These are phyloP conservation scores for Drosophila barbarae DNA, from an alignment of 2,888 invertebrate species.

Conservation along the genomic window DNA sequence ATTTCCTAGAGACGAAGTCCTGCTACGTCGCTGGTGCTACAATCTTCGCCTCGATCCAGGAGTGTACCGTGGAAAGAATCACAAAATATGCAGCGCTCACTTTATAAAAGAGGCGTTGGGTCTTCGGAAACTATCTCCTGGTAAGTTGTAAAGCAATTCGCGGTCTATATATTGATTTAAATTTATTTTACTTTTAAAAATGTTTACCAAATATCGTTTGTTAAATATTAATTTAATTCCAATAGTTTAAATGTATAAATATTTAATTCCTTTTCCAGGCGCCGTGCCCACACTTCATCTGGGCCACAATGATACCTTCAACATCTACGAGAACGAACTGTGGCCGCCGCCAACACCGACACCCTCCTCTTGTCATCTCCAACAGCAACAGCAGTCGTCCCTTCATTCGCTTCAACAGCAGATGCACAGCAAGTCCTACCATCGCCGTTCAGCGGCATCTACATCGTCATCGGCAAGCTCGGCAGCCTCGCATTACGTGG, in stretches of 20 bases:
- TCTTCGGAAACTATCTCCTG: conserved; percentile 72
- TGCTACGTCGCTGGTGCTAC: conserved; percentile 75
- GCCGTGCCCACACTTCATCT: conserved; percentile 75
- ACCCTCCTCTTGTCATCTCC: conserved; percentile 23
- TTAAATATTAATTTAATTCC: too few species aligned
- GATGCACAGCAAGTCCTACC: conserved; percentile 53
- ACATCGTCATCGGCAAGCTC: conserved; percentile 69
- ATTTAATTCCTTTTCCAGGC: conserved; percentile 43
- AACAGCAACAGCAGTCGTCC: conserved; percentile 28
- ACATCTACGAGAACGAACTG: conserved; percentile 75
- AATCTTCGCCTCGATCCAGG: conserved; percentile 74
- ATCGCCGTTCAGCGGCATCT: conserved; percentile 64
- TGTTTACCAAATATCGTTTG: too few species aligned
- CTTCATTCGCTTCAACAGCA: conserved; percentile 21
- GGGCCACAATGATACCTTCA: conserved; percentile 75
- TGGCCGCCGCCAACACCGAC: conserved; percentile 70
- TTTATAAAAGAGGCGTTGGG: conserved; percentile 77
- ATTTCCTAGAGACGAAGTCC: conserved; percentile 73
- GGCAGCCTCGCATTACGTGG: conserved; percentile 59
- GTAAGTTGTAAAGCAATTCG: conserved; percentile 34
- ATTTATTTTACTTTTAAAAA: too few species aligned
- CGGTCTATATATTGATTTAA: not conserved
- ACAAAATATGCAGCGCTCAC: conserved; percentile 76
- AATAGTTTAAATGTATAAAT: not conserved
- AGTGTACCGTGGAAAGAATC: conserved; percentile 76